Base-by-base conservation (phyloP, 2,888 invertebrate species). In the Caenorhabditis doughertyi region DNA sequence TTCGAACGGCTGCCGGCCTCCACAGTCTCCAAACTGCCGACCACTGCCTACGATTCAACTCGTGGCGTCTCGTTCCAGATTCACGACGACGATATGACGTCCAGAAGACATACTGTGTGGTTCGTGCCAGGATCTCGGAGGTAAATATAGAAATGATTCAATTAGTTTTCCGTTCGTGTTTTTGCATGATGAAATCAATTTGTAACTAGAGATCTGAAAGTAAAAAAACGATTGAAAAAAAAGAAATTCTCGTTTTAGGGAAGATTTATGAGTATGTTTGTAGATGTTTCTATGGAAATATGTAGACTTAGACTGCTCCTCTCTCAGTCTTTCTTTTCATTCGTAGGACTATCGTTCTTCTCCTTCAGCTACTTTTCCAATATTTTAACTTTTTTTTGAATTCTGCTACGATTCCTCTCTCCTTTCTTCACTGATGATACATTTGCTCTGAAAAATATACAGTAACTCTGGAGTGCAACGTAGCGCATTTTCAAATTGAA, bases 101-200 rank as follows among this genome's bases (percentile, higher is more conserved):
- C 86, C 9, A 72, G 88, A 68, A 51, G 88, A 64, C 88, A 88
- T 42, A 88, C 88, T 11, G 88, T 88, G 23, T 88, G 88, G 88
- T 87, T 88, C 83, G 88, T 86, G 64, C 88, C 86, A 21, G 88
- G 88, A 77, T 85, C 85, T 58, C 79, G 88, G 65, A 84, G 84
- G 88, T 87, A 68, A n/a, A 76, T n/a, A 5, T 18, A 5, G 3
- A 53, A 13, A 53, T 53, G 5, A 53, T 23, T 13, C 21, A 23
- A 21, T 21, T 53, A 7, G 4, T 47, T 13, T 18, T 18, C 13
- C 18, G n/a, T 18, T 64, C 16, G 32, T 39, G 18, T 8, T 58
- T 39, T 68, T 55, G 70, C 70, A 70, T 56, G 70, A 60, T n/a
- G 32, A 1, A 23, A 35, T 53, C n/a, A 25, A 27, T 18, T 47